phyloP scores from a whole-genome alignment of 2,797 vertebrate species.

The Philypnodon macrostomus region DNA sequence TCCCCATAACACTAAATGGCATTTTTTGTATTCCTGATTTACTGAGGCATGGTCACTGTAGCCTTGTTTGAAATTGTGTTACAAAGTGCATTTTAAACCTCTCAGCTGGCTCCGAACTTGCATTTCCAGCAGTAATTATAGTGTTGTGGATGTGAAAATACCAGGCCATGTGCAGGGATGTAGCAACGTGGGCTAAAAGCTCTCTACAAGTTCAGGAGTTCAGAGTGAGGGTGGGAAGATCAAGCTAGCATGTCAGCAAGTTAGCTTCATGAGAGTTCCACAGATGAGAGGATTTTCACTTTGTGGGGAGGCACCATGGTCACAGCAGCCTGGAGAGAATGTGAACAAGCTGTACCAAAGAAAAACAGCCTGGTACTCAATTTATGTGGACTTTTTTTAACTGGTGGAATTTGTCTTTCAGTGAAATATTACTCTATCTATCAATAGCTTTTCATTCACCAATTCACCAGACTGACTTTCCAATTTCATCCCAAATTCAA shows the following conservation, averaged over 20 bases:
- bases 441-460: too few species aligned
- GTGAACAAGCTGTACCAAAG: conserved; percentile 32
- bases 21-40: conserved; percentile 26
- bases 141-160: conserved; percentile 39
- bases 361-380: conserved; percentile 21
- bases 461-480: too few species aligned
- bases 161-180: conserved; percentile 23
- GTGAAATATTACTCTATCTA: too few species aligned
- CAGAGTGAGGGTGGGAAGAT: conserved; percentile 33
- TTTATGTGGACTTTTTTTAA: conserved; percentile 22
- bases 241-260: conserved; percentile 9
- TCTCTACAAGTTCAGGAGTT: conserved; percentile 45
- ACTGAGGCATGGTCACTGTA: conserved; percentile 13
- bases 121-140: conserved; percentile 46
- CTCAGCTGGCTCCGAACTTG: conserved; percentile 27
- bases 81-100: conserved; percentile 1
- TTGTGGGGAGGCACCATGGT: conserved; percentile 20
- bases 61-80: conserved; percentile 15
- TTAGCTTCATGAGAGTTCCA: conserved; percentile 17
- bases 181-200: conserved; percentile 15
- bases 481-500: too few species aligned
- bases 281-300: conserved; percentile 14
- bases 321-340: conserved; percentile 25
- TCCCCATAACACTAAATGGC: conserved; percentile 26
- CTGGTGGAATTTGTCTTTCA: too few species aligned